phyloP scores from a whole-genome alignment of 2,113 vertebrate genomes.

The Elephantulus edwardii region DNA sequence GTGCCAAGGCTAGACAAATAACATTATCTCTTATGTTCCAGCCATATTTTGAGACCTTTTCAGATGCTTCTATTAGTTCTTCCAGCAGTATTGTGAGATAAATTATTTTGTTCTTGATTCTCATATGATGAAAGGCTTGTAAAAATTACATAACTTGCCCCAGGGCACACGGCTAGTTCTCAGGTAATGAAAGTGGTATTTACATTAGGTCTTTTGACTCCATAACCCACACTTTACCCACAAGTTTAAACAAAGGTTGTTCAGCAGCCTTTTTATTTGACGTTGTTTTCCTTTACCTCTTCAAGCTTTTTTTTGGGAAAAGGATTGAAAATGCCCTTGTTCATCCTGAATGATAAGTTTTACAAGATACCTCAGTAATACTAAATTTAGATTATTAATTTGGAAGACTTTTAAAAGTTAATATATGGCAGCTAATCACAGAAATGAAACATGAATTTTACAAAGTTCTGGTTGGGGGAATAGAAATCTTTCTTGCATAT shows the following conservation, averaged over 20 bases:
- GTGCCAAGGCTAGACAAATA: background rate
- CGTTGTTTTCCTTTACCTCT: background rate
- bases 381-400: background rate
- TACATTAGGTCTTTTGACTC: background rate
- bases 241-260: background rate
- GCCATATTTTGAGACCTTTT: slow-evolving; percentile 14
- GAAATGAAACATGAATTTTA: slow-evolving; percentile 44
- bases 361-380: background rate
- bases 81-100: background rate
- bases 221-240: background rate
- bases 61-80: background rate
- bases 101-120: background rate
- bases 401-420: slow-evolving; percentile 41
- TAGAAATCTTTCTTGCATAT: background rate
- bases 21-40: background rate
- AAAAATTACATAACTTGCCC: background rate
- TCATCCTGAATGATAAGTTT: background rate
- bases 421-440: background rate
- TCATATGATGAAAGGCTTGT: background rate
- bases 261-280: background rate
- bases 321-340: background rate
- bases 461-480: background rate
- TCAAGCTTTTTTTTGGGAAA: background rate
- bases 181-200: background rate
- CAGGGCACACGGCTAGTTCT: background rate